phyloP scores from a whole-genome alignment of 2,888 invertebrate species.

The Lomographa bimaculata region DNA sequence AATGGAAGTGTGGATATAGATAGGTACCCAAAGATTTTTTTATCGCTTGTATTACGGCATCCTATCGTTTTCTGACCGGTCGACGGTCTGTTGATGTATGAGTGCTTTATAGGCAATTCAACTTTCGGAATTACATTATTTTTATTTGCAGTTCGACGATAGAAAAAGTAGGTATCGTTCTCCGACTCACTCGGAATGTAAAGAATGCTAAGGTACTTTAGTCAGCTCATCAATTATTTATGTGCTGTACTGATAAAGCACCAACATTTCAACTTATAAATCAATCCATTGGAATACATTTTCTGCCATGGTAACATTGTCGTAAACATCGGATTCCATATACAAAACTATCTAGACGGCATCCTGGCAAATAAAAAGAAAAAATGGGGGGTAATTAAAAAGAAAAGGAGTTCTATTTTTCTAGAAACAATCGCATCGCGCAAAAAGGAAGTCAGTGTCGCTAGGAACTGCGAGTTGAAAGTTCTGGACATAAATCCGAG shows the following conservation, averaged over 20 bases:
- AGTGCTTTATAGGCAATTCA: slow-evolving; percentile 42
- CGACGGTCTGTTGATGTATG: slow-evolving; percentile 45
- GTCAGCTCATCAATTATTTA: slow-evolving; percentile 30
- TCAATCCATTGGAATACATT: slow-evolving; percentile 21
- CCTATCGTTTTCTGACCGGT: slow-evolving; percentile 47
- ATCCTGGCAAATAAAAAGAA: slow-evolving; percentile 3
- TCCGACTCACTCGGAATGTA: slow-evolving; percentile 23
- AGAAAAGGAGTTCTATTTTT: slow-evolving; percentile 44
- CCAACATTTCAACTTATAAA: slow-evolving; percentile 26
- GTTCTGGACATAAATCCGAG: slow-evolving; percentile 65
- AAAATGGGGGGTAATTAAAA: slow-evolving; percentile 42
- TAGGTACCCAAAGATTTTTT: slow-evolving; percentile 58
- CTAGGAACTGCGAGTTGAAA: slow-evolving; percentile 61
- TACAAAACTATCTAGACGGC: not conserved
- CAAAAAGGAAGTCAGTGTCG: slow-evolving; percentile 63
- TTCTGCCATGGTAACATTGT: slow-evolving; percentile 17
- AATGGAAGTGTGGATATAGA: slow-evolving; percentile 66
- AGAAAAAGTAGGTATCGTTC: slow-evolving; percentile 21
- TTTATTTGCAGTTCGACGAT: slow-evolving; percentile 10
- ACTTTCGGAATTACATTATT: slow-evolving; percentile 40
- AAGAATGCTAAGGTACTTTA: slow-evolving; percentile 19
- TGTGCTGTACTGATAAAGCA: slow-evolving; percentile 28
- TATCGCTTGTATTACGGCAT: slow-evolving; percentile 47
- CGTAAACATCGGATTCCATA: slow-evolving; percentile 12
- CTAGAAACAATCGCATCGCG: slow-evolving; percentile 54